Conservation (phyloP, 1,140 invertebrate species). For the Himalopsyche phryganea region DNA sequence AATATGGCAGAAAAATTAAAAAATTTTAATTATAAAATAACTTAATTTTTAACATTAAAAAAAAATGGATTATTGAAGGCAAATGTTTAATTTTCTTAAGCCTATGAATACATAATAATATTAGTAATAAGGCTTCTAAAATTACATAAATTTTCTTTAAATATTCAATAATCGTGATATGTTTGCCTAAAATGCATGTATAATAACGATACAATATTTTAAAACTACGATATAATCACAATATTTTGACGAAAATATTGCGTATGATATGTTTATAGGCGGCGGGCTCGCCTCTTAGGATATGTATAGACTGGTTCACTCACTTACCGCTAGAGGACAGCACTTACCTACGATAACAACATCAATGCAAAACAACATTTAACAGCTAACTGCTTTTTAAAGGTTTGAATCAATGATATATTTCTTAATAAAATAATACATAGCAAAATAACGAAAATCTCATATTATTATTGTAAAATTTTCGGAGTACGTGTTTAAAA, state of each 20-base stretch:
- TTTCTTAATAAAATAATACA: too few relatives aligned
- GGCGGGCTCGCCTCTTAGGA: slow-evolving; percentile 27
- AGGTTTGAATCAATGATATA: too few relatives aligned
- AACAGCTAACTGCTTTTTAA: too few relatives aligned
- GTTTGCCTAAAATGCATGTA: slow-evolving; percentile 4
- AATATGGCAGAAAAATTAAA: too few relatives aligned
- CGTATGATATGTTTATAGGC: slow-evolving; percentile 26
- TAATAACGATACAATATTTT: background rate
- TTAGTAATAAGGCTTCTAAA: background rate
- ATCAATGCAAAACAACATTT: too few relatives aligned
- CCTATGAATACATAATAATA: too few relatives aligned
- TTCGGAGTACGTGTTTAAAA: background rate
- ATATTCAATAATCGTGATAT: slow-evolving; percentile 2
- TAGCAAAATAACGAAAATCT: too few relatives aligned
- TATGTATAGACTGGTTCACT: slow-evolving; percentile 29
- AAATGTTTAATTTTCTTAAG: too few relatives aligned
- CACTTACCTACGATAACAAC: background rate
- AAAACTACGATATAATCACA: slow-evolving; percentile 23
- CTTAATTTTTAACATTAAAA: too few relatives aligned
- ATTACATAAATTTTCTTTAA: background rate
- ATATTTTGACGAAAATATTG: slow-evolving; percentile 35
- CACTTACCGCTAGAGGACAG: slow-evolving; percentile 9
- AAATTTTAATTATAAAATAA: too few relatives aligned
- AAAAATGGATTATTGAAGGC: too few relatives aligned
- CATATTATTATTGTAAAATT: background rate